Base-by-base conservation (phyloP, 2,888 invertebrate genomes). In the Ectemnius cavifrons region DNA sequence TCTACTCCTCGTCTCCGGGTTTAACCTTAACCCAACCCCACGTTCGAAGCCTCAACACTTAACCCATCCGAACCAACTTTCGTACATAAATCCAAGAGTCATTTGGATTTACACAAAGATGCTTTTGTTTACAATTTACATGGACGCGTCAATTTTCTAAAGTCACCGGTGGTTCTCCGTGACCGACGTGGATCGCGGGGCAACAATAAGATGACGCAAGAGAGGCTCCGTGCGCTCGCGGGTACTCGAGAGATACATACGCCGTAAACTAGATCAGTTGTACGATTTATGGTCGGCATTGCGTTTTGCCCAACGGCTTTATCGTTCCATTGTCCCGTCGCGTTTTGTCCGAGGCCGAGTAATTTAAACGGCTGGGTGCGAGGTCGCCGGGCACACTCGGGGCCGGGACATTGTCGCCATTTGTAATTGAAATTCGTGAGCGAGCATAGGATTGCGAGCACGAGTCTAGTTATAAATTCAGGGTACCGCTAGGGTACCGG, bases 241-340 rank as follows among this genome's bases (percentile, higher is more conserved):
- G 60, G 68, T 66, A 67, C 61, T 58, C 58, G 61, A 61, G 71
- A 63, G 71, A 70, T 75, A 75, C 63, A 63, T 64, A 74, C 78
- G 77, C 63, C 77, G 81, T 82, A 78, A 85, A 85, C 83, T 85
- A 77, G 85, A 85, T 85, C 85, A 83, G 71, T 63, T 66, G 52
- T 37, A 52, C 65, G 77, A 85, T 85, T 85, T 85, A 85, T 83
- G 76, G 75, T 58, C 57, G 61, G 49, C 71, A 66, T 74, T 69
- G 73, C 63, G 67, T 85, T 84, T 83, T 80, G 75, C 65, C 67
- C 71, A 77, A 78, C 73, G 79, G 75, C 78, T 85, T 85, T 85
- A 85, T 85, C 82, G 80, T 60, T 75, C 83, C 81, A 85, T 85
- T 85, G 84, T 85, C 71, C 81, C 80, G 80, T 79, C 79, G 72